Percentiles rank a stretch among this genome's conserved stretches.
Evolutionary conservation across 64 coral and sea anemone genomes (phyloP).

Genomic region (Actinia equina): DNA sequence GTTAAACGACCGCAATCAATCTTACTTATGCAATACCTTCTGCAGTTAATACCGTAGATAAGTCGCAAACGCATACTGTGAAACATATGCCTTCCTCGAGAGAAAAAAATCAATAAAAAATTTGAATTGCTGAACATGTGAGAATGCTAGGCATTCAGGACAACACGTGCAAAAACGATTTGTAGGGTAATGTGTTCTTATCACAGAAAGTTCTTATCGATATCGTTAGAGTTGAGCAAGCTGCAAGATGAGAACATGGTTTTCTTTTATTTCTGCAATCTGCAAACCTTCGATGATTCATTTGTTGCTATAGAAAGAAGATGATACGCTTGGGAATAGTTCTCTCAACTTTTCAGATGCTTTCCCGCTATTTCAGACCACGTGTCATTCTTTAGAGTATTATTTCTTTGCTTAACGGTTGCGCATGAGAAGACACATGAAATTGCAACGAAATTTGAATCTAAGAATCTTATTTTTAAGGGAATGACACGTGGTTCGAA

Average conservation of each 20-base stretch:
- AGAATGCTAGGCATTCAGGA: neutral
- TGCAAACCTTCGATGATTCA: neutral
- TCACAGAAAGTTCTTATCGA: neutral
- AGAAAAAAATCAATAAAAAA: neutral
- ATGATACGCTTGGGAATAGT: neutral
- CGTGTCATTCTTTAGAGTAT: no score
- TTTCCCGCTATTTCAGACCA: no score
- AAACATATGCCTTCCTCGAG: neutral
- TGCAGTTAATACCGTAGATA: neutral
- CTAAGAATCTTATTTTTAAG: no score
- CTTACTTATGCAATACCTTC: neutral
- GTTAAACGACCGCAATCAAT: slow-evolving; percentile 5
- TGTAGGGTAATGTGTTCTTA: neutral
- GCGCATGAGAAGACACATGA: no score
- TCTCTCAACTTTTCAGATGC: no score
- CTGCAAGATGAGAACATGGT: neutral
- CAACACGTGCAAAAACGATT: neutral
- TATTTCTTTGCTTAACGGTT: no score
- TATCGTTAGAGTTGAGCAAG: neutral
- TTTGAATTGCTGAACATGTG: neutral
- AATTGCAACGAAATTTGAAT: no score
- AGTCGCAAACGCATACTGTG: neutral
- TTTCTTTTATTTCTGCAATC: neutral
- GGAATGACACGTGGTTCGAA: no score
- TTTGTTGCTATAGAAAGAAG: neutral